Evolutionary conservation across 2,797 vertebrate species (phyloP).

Genomic region (Trachops cirrhosus): DNA sequence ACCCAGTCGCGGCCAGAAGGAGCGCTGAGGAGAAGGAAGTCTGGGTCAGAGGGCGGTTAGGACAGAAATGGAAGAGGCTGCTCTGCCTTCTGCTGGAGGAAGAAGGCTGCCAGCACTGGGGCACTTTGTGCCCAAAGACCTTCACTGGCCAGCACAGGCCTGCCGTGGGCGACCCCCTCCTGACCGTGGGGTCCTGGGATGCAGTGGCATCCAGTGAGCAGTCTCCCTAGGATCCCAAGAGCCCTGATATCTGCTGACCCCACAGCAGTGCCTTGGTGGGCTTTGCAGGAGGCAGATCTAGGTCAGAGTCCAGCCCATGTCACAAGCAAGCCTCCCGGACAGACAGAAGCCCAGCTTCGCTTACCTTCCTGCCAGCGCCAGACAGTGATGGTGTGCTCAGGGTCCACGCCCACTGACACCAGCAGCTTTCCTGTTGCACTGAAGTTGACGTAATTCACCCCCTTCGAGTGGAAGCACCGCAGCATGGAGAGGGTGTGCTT

Average conservation of each 20-base stretch:
- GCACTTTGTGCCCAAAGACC: not conserved
- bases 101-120: not conserved
- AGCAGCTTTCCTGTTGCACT: slow-evolving; percentile 97
- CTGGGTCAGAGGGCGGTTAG: not conserved
- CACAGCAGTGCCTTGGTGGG: not conserved
- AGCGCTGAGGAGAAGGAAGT: not conserved
- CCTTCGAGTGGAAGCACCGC: slow-evolving; percentile 94
- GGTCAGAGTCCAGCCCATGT: not conserved
- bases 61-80: not conserved
- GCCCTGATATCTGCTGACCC: not conserved
- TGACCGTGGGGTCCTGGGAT: rapidly evolving
- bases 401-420: slow-evolving; percentile 94
- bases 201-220: not conserved
- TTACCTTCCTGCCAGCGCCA: slow-evolving; percentile 99
- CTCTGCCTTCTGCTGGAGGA: not conserved
- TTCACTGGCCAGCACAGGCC: not conserved
- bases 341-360: rapidly evolving
- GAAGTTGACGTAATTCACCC: slow-evolving; percentile 94
- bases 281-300: not conserved
- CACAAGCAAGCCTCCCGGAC: rapidly evolving
- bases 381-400: slow-evolving; percentile 94
- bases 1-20: not conserved
- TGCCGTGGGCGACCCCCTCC: not conserved
- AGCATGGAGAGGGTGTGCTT: slow-evolving; percentile 97
- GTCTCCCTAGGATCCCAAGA: not conserved